Percentiles rank a stretch among this genome's conserved stretches.
Evolutionary conservation across 1,140 invertebrate species (phyloP).

Genomic region (Akabosia matsudoensis): DNA sequence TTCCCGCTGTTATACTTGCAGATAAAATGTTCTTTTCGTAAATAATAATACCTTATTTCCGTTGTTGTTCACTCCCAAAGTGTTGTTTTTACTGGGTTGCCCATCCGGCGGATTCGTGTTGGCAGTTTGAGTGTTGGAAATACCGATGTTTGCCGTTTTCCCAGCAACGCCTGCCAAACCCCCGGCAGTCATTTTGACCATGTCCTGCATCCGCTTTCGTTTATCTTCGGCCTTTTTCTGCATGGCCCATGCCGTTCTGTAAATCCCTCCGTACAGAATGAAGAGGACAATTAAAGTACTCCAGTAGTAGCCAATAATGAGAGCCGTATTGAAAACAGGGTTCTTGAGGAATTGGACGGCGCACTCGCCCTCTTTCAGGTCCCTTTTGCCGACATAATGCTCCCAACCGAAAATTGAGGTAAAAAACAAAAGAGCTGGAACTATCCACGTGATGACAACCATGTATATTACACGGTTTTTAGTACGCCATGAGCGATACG

Average conservation of each 20-base stretch:
- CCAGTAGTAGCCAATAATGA: slow-evolving; percentile 98
- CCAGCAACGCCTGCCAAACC: slow-evolving; percentile 84
- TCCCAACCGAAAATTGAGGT: slow-evolving; percentile 99
- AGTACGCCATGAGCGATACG: slow-evolving; percentile 95
- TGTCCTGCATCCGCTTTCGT: slow-evolving; percentile 87
- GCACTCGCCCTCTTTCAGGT: slow-evolving; percentile 82
- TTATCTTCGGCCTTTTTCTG: slow-evolving; percentile 95
- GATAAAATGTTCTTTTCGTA: too few species aligned
- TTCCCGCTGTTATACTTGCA: too few species aligned
- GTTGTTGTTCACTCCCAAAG: neutral
- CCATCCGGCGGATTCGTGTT: slow-evolving; percentile 47
- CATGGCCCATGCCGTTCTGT: slow-evolving; percentile 96
- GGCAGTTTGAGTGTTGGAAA: slow-evolving; percentile 71
- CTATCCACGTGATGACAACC: slow-evolving; percentile 95
- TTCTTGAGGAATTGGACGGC: slow-evolving; percentile 97
- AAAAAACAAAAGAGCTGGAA: slow-evolving; percentile 94
- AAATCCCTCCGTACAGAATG: slow-evolving; percentile 94
- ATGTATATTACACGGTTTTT: slow-evolving; percentile 80
- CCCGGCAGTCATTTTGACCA: slow-evolving; percentile 72
- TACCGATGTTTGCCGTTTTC: slow-evolving; percentile 75
- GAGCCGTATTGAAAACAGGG: slow-evolving; percentile 93
- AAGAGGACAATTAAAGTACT: slow-evolving; percentile 89
- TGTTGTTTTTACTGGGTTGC: neutral
- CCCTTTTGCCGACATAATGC: slow-evolving; percentile 88
- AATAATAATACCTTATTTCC: slow-evolving; percentile 4